A percentile compares a stretch with the other conserved stretches of the same genome.
phyloP scores from a whole-genome alignment of 1,140 invertebrate species.

The Periplaneta americana region DNA sequence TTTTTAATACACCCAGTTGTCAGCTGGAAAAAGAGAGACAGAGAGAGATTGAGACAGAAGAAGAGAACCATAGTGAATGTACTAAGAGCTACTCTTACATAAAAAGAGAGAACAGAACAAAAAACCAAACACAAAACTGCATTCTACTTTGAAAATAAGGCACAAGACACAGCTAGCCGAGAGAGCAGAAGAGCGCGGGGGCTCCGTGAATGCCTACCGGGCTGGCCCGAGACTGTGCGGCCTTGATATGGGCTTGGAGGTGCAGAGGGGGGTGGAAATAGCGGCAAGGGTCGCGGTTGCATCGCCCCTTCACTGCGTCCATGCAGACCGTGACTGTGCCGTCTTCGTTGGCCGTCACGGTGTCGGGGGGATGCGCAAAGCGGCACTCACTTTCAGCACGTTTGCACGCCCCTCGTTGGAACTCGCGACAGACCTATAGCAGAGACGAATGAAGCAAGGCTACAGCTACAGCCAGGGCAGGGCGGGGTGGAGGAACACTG shows the following conservation, averaged over 20 bases:
- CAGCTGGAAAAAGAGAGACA: conserved; percentile 15
- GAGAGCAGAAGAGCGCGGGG: conserved; percentile 26
- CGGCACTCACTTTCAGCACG: conserved; percentile 93
- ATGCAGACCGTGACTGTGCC: conserved; percentile 97
- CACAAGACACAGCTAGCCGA: conserved; percentile 25
- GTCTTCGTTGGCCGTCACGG: conserved; percentile 88
- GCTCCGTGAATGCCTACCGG: conserved; percentile 67
- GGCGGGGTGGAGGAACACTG: neutral
- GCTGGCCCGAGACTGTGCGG: conserved; percentile 83
- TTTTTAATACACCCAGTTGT: conserved; percentile 14
- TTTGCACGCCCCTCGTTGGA: conserved; percentile 95
- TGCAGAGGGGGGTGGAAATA: conserved; percentile 97
- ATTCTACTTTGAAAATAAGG: conserved; percentile 19
- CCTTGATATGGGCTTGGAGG: conserved; percentile 98
- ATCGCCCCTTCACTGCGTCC: conserved; percentile 96
- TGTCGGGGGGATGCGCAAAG: conserved; percentile 94
- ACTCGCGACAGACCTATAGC: conserved; percentile 95
- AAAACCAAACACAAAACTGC: conserved; percentile 17
- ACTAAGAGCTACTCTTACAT: neutral
- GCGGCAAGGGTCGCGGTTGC: conserved; percentile 92
- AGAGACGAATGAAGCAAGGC: conserved; percentile 33
- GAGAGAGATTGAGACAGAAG: conserved; percentile 18
- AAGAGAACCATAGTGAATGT: conserved; percentile 16
- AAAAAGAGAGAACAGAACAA: conserved; percentile 2
- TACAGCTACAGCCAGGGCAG: conserved; percentile 23